Evolutionary conservation across 2,113 vertebrate species (phyloP).

Genomic region (Salvator merianae): DNA sequence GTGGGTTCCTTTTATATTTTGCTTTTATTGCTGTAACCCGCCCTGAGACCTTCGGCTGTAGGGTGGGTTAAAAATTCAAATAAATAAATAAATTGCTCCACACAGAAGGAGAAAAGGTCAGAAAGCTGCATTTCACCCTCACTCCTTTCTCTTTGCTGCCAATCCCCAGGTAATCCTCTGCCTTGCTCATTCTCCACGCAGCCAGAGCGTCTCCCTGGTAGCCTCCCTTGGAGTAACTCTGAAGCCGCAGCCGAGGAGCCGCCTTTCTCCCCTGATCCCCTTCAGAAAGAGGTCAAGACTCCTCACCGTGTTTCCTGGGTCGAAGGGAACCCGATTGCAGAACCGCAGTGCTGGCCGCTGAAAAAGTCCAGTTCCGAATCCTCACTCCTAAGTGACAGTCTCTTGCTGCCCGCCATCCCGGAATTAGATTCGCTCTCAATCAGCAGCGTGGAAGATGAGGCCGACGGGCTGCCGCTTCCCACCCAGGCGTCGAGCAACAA

Average conservation of each 20-base stretch:
- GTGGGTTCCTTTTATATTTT: too few relatives aligned
- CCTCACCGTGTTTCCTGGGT: conserved; percentile 87
- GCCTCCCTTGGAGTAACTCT: background rate
- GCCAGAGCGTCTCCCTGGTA: background rate
- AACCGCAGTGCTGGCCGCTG: conserved; percentile 14
- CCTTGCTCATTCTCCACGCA: too few relatives aligned
- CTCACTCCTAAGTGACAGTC: conserved; percentile 24
- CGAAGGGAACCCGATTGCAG: conserved; percentile 64
- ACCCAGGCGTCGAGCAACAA: background rate
- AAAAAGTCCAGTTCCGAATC: conserved; percentile 41
- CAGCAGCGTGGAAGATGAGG: conserved; percentile 82
- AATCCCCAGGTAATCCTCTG: background rate
- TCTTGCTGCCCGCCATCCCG: conserved; percentile 55
- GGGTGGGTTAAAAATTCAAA: too few relatives aligned
- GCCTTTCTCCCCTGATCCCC: background rate
- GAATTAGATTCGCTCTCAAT: conserved; percentile 76
- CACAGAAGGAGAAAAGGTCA: background rate
- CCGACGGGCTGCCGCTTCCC: conserved; percentile 29
- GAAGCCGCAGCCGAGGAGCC: conserved; percentile 27
- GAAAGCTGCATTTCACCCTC: background rate
- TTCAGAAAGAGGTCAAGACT: conserved; percentile 43
- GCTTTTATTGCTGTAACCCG: too few relatives aligned
- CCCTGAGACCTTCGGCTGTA: too few relatives aligned
- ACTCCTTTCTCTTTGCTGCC: background rate
- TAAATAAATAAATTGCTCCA: too few relatives aligned